A percentile compares a stretch with the other conserved stretches of the same genome.
Conservation (phyloP, 2,113 vertebrate genomes). For the Aegithalos caudatus region DNA sequence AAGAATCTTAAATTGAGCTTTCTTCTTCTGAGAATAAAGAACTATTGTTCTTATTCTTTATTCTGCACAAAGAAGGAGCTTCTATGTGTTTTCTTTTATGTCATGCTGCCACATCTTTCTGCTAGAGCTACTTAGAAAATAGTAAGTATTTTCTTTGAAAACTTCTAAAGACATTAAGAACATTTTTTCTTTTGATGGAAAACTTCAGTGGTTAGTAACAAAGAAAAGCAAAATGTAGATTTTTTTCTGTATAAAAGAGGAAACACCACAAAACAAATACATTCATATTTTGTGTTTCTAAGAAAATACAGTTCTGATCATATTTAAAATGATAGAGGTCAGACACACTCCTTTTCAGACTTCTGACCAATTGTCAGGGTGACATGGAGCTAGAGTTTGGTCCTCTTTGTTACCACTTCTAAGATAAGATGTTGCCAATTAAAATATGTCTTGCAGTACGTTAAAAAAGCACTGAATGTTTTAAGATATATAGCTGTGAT, state of each 20-base stretch:
- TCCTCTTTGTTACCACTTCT: constrained; percentile 28
- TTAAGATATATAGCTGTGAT: constrained; percentile 35
- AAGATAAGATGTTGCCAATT: constrained; percentile 35
- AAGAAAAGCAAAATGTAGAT: neutral
- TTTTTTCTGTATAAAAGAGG: neutral
- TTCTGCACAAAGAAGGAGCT: neutral
- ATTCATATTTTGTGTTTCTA: neutral
- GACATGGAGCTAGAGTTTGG: neutral
- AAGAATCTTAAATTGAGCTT: neutral
- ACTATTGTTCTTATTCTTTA: neutral
- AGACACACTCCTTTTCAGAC: neutral
- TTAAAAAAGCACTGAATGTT: constrained; percentile 52
- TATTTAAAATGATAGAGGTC: neutral
- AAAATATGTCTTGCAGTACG: constrained; percentile 34
- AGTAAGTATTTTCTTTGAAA: constrained; percentile 7
- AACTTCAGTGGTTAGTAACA: neutral
- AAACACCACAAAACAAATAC: neutral
- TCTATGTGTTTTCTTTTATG: neutral
- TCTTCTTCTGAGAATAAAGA: constrained; percentile 18
- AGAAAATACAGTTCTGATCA: neutral
- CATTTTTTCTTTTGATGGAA: neutral
- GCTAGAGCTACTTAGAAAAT: neutral
- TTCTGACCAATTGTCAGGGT: neutral
- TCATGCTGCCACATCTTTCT: neutral
- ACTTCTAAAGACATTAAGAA: neutral